These are phyloP conservation scores for Sinonovacula constricta DNA, from an alignment of 1,140 invertebrate genomes.

Conservation along the genomic window DNA sequence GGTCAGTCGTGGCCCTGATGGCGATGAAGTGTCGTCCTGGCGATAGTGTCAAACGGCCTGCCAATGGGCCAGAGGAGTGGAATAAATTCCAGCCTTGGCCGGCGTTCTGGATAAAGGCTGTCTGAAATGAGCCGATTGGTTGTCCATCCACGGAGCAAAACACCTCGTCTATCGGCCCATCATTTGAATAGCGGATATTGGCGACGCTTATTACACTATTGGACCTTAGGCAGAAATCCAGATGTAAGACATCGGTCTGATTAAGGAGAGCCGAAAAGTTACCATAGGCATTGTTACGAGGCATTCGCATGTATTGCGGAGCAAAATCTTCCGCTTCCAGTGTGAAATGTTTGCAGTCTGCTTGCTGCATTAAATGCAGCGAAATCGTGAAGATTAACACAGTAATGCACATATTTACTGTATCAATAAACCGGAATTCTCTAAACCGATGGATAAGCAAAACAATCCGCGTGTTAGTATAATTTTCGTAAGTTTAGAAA, in stretches of 20 bases:
- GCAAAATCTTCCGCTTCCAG: conserved; percentile 28
- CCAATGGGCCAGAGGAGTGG: conserved; percentile 1
- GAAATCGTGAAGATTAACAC: not conserved
- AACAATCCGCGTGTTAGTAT: too few relatives aligned
- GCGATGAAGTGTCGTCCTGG: conserved; percentile 20
- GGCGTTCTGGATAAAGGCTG: not conserved
- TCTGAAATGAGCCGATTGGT: conserved; percentile 19
- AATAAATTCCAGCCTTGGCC: conserved; percentile 46
- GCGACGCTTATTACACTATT: not conserved
- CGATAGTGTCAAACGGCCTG: not conserved
- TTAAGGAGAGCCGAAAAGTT: conserved; percentile 29
- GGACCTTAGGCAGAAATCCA: conserved; percentile 30
- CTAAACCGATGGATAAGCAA: too few relatives aligned
- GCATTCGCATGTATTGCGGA: conserved; percentile 13
- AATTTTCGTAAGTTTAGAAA: too few relatives aligned
- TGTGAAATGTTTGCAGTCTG: conserved; percentile 11
- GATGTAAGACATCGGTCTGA: not conserved
- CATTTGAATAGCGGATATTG: conserved; percentile 36
- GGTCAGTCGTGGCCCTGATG: conserved; percentile 16
- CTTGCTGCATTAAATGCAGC: conserved; percentile 3
- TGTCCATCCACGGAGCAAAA: conserved; percentile 8
- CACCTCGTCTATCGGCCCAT: conserved; percentile 14
- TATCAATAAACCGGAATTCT: too few relatives aligned
- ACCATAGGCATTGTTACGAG: conserved; percentile 21
- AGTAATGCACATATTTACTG: too few relatives aligned